A percentile compares a stretch with the other conserved stretches of the same genome.
phyloP scores from a whole-genome alignment of 1,140 invertebrate genomes.

The Neoseiulus cucumeris region DNA sequence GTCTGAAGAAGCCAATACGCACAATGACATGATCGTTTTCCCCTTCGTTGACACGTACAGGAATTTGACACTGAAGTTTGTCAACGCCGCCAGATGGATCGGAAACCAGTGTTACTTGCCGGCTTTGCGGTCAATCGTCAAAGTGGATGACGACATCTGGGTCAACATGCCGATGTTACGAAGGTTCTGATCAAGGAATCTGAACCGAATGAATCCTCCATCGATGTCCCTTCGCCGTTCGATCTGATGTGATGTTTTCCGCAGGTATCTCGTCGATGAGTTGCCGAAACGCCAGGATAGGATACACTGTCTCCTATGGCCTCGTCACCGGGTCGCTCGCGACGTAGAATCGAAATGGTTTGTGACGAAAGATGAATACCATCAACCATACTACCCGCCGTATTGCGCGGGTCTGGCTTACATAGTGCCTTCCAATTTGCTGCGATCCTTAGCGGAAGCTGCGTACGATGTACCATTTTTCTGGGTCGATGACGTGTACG shows the following conservation, averaged over 20 bases:
- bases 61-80: conserved; percentile 13
- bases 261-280: background rate
- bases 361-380: conserved; percentile 21
- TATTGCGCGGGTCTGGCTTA: conserved; percentile 28
- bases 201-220: no score
- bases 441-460: conserved; percentile 20
- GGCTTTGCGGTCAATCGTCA: background rate
- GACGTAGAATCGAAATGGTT: conserved; percentile 8
- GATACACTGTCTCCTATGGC: background rate
- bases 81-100: conserved; percentile 15
- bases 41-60: conserved; percentile 14
- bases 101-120: conserved; percentile 6
- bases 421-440: conserved; percentile 23
- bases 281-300: background rate
- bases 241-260: no score
- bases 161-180: conserved; percentile 16
- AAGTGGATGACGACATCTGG: conserved; percentile 17
- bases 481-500: conserved; percentile 30
- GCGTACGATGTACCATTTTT: conserved; percentile 24
- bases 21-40: conserved; percentile 13
- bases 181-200: no score
- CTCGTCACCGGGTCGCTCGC: background rate
- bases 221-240: no score
- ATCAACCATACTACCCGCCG: conserved; percentile 23
- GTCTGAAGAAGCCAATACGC: background rate